These are phyloP conservation scores for Erythrolamprus reginae DNA, from an alignment of 2,113 vertebrate genomes.

Conservation along the genomic window DNA sequence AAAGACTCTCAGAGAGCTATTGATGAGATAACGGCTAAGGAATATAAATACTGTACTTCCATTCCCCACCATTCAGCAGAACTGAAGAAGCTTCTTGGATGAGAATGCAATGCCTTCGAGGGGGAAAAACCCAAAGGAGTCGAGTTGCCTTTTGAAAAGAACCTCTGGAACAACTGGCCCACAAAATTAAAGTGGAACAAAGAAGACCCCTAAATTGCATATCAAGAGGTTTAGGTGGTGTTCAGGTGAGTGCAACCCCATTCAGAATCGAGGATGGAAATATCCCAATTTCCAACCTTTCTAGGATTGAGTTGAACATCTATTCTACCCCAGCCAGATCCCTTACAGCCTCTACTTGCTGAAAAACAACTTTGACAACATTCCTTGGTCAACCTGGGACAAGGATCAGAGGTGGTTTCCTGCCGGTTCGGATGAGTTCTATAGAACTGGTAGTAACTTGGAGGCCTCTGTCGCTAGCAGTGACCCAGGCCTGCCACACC, in stretches of 20 bases:
- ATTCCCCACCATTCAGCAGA: not conserved
- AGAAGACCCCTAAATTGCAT: not conserved
- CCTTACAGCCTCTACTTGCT: not conserved
- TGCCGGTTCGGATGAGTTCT: too few species aligned
- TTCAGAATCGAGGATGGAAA: not conserved
- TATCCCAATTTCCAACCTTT: not conserved
- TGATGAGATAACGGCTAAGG: not conserved
- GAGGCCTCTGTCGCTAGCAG: too few species aligned
- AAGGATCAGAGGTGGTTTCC: not conserved
- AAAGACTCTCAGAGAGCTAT: not conserved
- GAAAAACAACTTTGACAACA: not conserved
- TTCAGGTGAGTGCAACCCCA: not conserved
- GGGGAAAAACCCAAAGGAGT: not conserved
- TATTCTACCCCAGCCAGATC: not conserved
- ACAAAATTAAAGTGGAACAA: not conserved
- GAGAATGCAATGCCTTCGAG: not conserved
- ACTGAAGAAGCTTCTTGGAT: not conserved
- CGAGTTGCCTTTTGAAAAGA: not conserved
- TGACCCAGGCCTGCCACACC: too few species aligned
- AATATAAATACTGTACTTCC: not conserved
- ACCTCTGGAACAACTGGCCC: not conserved
- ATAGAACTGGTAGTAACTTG: too few species aligned
- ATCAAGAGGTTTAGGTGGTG: not conserved
- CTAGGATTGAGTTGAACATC: not conserved
- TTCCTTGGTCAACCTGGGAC: not conserved